phyloP scores from a whole-genome alignment of 2,113 vertebrate species.

The Pachyramphus minor region DNA sequence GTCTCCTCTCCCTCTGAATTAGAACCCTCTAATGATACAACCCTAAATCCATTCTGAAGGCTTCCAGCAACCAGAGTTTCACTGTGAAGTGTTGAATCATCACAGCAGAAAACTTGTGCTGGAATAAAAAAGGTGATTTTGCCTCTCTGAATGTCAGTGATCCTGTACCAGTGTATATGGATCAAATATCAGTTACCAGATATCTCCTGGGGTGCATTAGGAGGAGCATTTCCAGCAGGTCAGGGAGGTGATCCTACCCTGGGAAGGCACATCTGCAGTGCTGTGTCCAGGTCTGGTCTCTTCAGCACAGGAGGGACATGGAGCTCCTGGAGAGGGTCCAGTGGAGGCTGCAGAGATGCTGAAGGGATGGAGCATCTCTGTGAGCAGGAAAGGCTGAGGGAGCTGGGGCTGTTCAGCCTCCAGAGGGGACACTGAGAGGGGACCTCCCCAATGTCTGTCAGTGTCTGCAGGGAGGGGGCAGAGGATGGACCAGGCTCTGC shows the following conservation, averaged over 20 bases:
- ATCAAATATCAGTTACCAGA: background rate
- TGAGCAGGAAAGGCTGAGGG: background rate
- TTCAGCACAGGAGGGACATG: background rate
- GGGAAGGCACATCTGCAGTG: background rate
- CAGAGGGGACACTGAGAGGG: too few relatives aligned
- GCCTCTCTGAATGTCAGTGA: background rate
- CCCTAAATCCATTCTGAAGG: background rate
- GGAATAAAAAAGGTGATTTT: background rate
- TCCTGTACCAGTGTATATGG: accelerated
- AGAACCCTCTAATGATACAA: background rate
- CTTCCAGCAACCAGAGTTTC: background rate
- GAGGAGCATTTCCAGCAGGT: background rate
- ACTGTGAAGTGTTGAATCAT: background rate
- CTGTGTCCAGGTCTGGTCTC: background rate
- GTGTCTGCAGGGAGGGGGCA: background rate
- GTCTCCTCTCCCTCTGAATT: background rate
- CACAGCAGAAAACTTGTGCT: background rate
- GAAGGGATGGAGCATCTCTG: background rate
- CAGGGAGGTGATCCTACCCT: background rate
- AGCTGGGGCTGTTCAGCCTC: background rate
- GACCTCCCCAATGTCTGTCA: too few relatives aligned
- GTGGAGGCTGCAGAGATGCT: background rate
- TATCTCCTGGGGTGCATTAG: background rate
- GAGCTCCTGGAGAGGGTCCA: background rate
- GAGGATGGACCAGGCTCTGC: background rate